Evolutionary conservation across 2,797 vertebrate species (phyloP).

Genomic region (Pseudomugil gertrudae): DNA sequence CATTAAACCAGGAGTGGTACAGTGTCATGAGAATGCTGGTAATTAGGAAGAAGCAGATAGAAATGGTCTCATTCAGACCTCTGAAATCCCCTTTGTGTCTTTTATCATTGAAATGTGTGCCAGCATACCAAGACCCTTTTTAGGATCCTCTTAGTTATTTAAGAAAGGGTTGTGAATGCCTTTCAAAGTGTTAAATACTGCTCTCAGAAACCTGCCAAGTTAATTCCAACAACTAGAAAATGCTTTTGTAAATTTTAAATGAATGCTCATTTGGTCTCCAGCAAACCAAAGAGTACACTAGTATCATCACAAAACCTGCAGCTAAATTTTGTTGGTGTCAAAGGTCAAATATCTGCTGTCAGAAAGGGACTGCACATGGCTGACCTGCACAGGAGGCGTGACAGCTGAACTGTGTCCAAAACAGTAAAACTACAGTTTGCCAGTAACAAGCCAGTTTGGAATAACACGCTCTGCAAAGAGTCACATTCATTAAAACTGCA

Average conservation of each 20-base stretch:
- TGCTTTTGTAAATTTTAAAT: background rate
- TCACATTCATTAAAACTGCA: background rate
- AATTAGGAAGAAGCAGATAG: background rate
- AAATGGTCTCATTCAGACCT: background rate
- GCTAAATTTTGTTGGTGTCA: slow-evolving; percentile 2
- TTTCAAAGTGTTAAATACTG: background rate
- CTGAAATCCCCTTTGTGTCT: background rate
- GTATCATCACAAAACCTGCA: background rate
- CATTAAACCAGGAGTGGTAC: background rate
- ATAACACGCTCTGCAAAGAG: background rate
- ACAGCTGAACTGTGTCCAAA: background rate
- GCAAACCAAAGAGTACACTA: background rate
- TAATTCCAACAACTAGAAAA: background rate
- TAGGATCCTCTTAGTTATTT: background rate
- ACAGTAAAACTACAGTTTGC: background rate
- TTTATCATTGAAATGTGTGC: slow-evolving; percentile 2
- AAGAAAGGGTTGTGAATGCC: background rate
- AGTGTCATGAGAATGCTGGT: background rate
- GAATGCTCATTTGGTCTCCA: background rate
- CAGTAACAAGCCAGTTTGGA: background rate
- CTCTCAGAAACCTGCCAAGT: background rate
- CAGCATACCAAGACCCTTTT: no score
- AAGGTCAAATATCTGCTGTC: background rate
- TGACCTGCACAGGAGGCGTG: background rate
- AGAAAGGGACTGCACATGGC: background rate